Base-by-base conservation (phyloP, 2,888 invertebrate genomes). In the Seira musarum region DNA sequence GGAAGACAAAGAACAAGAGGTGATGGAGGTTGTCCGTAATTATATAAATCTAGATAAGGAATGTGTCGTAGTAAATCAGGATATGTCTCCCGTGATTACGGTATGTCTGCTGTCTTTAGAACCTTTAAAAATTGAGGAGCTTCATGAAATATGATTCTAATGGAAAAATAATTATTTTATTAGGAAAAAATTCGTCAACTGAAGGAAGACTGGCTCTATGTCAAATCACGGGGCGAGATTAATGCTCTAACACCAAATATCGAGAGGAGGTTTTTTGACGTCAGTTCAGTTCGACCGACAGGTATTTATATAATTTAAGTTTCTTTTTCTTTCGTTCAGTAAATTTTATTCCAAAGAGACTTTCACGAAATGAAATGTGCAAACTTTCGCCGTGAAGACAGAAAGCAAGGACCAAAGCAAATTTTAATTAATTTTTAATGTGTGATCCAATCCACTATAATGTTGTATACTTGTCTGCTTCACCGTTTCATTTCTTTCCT, bases 21-120 rank as follows among this genome's bases (percentile, higher is more conserved):
- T 93, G 57, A 91, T 91, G 85, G 92, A 92, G 86, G 90, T 92
- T 63, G 87, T 93, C 65, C 92, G 92, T 88, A 92, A 92, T 88
- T 93, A 91, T 88, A 92, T 91, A 72, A 92, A 92, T 88, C 88
- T 93, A 87, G 93, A 93, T 82, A 90, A 90, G 84, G 90, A 90
- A 84, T 90, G 90, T 87, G 89, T 89, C 6, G 61, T 24, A 24
- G 90, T 89, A 10, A 89, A 89, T 79, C 90, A 90, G 83, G 88
- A 89, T 2, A 89, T 90, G 81, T 90, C 90, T 67, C 88, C 89
- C 1, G 89, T 90, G 87, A 88, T 91, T 85, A 90, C 90, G 87
- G 91, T 90, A 87, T 87, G 87, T 87, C 22, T 19, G n/a, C n/a
- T n/a, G n/a, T n/a, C 19, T 35, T 17, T 66, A 30, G 35, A 21